phyloP scores from a whole-genome alignment of 2,797 vertebrate species.

The Neoniphon sammara region DNA sequence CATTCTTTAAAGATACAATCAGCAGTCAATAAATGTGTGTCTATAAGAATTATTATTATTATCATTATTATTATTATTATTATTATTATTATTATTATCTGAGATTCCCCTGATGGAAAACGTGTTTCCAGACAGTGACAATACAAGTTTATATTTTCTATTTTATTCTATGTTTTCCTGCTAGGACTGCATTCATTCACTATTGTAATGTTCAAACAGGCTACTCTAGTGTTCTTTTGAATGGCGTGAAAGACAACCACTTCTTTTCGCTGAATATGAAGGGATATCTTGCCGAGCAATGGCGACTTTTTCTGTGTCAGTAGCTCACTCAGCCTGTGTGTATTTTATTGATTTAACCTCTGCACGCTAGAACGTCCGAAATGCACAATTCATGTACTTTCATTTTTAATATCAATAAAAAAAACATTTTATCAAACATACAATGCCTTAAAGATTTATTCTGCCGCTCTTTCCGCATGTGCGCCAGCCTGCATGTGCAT shows the following conservation, averaged over 20 bases:
- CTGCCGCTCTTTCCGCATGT: slow-evolving; percentile 41
- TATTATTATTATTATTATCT: slow-evolving; percentile 70
- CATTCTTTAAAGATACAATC: no score
- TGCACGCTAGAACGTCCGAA: slow-evolving; percentile 88
- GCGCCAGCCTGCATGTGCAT: slow-evolving; percentile 22
- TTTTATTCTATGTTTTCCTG: slow-evolving; percentile 79
- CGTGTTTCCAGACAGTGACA: slow-evolving; percentile 67
- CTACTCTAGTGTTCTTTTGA: slow-evolving; percentile 80
- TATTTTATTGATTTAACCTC: slow-evolving; percentile 89
- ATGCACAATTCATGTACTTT: slow-evolving; percentile 90
- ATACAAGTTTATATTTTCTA: slow-evolving; percentile 62
- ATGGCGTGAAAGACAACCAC: slow-evolving; percentile 80
- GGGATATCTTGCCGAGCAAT: slow-evolving; percentile 77
- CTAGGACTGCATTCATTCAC: slow-evolving; percentile 85
- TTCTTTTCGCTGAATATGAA: slow-evolving; percentile 82
- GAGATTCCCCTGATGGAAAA: slow-evolving; percentile 56
- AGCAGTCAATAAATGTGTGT: no score
- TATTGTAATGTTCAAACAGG: slow-evolving; percentile 81
- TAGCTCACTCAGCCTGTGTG: slow-evolving; percentile 85
- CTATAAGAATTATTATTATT: no score
- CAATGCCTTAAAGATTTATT: slow-evolving; percentile 53
- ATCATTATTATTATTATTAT: slow-evolving; percentile 81
- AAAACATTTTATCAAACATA: slow-evolving; percentile 87
- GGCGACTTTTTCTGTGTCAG: slow-evolving; percentile 81
- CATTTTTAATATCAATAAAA: slow-evolving; percentile 91